Evolutionary conservation across 2,797 vertebrate species (phyloP), one percentile per base, ranked within the genome.

Genomic region (Pterois miles): DNA sequence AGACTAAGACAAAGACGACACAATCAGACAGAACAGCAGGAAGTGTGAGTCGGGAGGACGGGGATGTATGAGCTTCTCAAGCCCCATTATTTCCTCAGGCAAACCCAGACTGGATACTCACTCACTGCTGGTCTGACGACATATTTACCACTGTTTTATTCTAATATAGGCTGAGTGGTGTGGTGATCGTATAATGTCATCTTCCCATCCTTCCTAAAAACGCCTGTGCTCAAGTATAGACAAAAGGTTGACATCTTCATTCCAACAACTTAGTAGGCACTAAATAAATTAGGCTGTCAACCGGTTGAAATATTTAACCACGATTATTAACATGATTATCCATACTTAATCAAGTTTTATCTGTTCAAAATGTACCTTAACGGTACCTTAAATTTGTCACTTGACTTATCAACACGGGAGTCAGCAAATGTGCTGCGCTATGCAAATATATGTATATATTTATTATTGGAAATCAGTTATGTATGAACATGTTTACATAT

Each of bases 11-110:
- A 95, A 92, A 94, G 89, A 88, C 86, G 82, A 82, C 91, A 91
- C 90, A 92, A 94, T 94, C 92, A 93, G 83, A 87, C 74, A 46
- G 88, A 94, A 89, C 91, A 91, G 92, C 91, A 86, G 92, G 90
- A 90, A 80, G 84, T 77, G 60, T 36, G 89, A 84, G 85, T 76
- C 76, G 40, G 71, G 64, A 88, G 88, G 91, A 88, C 18, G 64
- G 48, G 82, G 85, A 81, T 88, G 40, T 81, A 48, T 48, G 74
- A 86, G 89, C 88, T 89, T 57, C 82, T 86, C 65, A 76, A 91
- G 82, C 78, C 70, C 36, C 69, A 4, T 74, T 76, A 69, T 74
- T 78, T 87, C 57, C 73, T 66, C 63, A 22, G n/a, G n/a, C n/a
- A n/a, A n/a, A n/a, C n/a, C n/a, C n/a, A n/a, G 16, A 62, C 66